phyloP scores from a whole-genome alignment of 2,113 vertebrate genomes.

The Cyrtonyx montezumae region DNA sequence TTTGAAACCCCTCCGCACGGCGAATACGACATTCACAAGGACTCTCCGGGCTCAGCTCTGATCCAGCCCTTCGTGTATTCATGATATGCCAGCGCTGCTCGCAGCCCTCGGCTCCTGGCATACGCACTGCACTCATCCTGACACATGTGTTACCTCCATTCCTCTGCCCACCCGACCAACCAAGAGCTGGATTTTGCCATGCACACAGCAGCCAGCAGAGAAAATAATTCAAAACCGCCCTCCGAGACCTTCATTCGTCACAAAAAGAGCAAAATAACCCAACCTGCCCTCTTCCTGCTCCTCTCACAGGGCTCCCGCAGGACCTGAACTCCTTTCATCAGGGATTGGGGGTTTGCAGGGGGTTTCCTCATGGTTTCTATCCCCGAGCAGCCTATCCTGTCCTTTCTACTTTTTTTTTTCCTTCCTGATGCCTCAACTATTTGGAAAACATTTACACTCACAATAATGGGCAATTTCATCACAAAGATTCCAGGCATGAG shows the following conservation, averaged over 20 bases:
- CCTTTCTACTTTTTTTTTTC: neutral
- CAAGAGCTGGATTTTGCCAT: neutral
- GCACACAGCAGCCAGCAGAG: neutral
- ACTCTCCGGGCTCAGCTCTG: neutral
- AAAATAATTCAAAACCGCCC: neutral
- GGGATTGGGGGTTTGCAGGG: neutral
- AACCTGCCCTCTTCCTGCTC: neutral
- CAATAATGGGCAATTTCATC: constrained; percentile 63
- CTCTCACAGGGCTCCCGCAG: neutral
- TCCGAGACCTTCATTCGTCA: neutral
- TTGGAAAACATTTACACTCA: constrained; percentile 57
- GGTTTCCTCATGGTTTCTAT: neutral
- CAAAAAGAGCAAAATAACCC: neutral
- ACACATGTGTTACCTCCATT: neutral
- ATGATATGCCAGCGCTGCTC: neutral
- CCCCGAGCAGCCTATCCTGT: neutral
- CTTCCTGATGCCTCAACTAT: constrained; percentile 20
- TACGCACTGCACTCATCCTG: too few relatives aligned
- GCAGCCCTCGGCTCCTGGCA: neutral
- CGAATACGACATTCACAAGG: too few relatives aligned
- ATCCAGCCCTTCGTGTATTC: neutral
- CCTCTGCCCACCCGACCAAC: neutral
- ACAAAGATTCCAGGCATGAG: constrained; percentile 59
- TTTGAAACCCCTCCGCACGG: too few relatives aligned
- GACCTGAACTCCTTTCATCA: neutral